Percentiles rank a stretch among this genome's conserved stretches.
Conservation (phyloP, 2,113 vertebrate species). For the Pachycephala philippinensis region DNA sequence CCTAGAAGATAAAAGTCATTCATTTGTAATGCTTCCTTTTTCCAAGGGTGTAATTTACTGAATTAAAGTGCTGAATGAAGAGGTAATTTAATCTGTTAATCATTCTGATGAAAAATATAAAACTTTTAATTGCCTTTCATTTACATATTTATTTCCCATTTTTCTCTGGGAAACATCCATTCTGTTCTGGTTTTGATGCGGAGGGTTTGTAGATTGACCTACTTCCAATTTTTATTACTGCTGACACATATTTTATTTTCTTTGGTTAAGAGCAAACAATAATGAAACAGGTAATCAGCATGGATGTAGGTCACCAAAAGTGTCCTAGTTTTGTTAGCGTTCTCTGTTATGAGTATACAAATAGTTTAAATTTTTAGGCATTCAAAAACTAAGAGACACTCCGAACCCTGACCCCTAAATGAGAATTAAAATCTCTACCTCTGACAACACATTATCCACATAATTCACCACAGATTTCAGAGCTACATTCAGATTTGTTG, state of each 20-base stretch:
- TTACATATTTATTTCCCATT: slow-evolving; percentile 44
- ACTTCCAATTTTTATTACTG: slow-evolving; percentile 54
- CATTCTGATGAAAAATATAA: neutral
- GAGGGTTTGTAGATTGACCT: slow-evolving; percentile 46
- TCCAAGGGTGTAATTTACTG: neutral
- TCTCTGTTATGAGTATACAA: slow-evolving; percentile 21
- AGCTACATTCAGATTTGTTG: neutral
- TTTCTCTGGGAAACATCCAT: slow-evolving; percentile 1
- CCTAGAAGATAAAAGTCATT: neutral
- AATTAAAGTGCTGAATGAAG: neutral
- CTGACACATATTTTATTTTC: slow-evolving; percentile 60
- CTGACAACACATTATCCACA: neutral
- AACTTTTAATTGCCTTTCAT: slow-evolving; percentile 24
- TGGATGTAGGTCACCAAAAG: slow-evolving; percentile 62
- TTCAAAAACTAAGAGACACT: neutral
- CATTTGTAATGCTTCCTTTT: neutral
- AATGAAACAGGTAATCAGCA: slow-evolving; percentile 65
- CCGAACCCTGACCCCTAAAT: neutral
- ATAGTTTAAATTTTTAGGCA: neutral
- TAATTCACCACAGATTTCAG: neutral
- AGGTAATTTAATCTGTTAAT: slow-evolving; percentile 44
- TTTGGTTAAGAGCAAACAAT: slow-evolving; percentile 58
- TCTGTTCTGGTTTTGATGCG: slow-evolving; percentile 44
- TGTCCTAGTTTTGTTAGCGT: slow-evolving; percentile 34
- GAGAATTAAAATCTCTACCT: neutral